phyloP scores from a whole-genome alignment of 1,140 invertebrate genomes.

The Ceratoteleas bidentatus region DNA sequence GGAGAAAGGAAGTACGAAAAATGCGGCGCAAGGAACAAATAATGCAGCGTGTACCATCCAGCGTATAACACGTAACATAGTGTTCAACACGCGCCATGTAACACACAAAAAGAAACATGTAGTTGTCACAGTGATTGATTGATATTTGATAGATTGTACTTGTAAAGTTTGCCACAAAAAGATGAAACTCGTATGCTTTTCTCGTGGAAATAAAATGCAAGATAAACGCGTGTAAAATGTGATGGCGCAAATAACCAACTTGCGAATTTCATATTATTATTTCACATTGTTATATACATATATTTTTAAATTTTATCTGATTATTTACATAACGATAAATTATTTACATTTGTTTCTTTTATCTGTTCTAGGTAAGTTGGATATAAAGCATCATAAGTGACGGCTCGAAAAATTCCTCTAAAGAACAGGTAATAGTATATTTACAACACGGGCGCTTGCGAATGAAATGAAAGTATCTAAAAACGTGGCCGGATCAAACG shows the following conservation, averaged over 20 bases:
- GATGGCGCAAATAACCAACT: too few species aligned
- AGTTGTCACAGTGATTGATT: neutral
- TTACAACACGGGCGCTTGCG: too few species aligned
- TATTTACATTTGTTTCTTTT: neutral
- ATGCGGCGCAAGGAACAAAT: neutral
- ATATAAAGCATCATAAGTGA: neutral
- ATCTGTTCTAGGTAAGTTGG: slow-evolving; percentile 6
- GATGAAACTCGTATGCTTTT: neutral
- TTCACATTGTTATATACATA: too few species aligned
- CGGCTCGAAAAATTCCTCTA: neutral
- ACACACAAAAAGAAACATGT: neutral
- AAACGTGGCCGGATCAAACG: slow-evolving; percentile 46
- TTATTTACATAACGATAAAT: neutral
- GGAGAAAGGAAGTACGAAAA: neutral
- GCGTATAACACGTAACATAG: neutral
- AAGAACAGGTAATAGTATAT: too few species aligned
- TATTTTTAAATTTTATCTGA: too few species aligned
- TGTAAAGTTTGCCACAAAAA: neutral
- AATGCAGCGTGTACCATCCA: neutral
- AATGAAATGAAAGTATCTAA: slow-evolving; percentile 14
- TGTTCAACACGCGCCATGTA: neutral
- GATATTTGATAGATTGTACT: neutral
- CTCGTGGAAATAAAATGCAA: neutral
- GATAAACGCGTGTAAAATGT: neutral
- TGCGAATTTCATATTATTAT: too few species aligned